Percentiles rank a stretch among this genome's conserved stretches.
phyloP scores from a whole-genome alignment of 2,113 vertebrate genomes.

The Ameiurus melas region DNA sequence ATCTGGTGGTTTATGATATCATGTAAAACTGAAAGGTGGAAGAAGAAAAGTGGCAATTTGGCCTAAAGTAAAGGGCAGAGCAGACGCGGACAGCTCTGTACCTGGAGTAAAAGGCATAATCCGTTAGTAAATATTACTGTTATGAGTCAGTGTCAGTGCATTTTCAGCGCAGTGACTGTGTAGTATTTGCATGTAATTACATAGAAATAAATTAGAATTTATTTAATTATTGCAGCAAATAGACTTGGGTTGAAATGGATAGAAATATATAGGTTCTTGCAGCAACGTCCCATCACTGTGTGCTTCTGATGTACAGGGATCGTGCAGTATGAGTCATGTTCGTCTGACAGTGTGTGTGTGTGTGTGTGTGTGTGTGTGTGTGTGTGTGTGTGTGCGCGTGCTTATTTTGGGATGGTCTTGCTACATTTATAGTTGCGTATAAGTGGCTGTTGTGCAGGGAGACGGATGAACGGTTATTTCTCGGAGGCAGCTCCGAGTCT shows the following conservation, averaged over 20 bases:
- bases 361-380: constrained; percentile 23
- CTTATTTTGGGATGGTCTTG: constrained; percentile 50
- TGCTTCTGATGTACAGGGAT: constrained; percentile 20
- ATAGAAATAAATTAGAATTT: background rate
- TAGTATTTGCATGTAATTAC: background rate
- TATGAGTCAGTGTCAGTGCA: background rate
- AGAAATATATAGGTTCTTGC: background rate
- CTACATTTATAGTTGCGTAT: constrained; percentile 56
- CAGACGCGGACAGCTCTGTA: background rate
- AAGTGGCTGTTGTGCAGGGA: constrained; percentile 56
- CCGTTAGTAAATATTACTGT: background rate
- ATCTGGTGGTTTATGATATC: constrained; percentile 9
- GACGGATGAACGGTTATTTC: constrained; percentile 56
- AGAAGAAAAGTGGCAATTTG: background rate
- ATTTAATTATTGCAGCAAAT: background rate
- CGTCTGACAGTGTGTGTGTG: constrained; percentile 11
- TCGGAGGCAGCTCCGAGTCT: constrained; percentile 63
- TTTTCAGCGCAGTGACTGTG: background rate
- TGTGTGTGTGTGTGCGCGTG: constrained; percentile 12
- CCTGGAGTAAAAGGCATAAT: too few species aligned
- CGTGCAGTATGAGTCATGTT: constrained; percentile 36
- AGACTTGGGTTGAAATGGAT: background rate
- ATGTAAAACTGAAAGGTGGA: background rate
- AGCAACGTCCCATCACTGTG: background rate
- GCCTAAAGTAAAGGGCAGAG: background rate